A percentile compares a stretch with the other conserved stretches of the same genome.
Evolutionary conservation across 2,888 invertebrate genomes (phyloP).

Genomic region (Choreutis nemorana): DNA sequence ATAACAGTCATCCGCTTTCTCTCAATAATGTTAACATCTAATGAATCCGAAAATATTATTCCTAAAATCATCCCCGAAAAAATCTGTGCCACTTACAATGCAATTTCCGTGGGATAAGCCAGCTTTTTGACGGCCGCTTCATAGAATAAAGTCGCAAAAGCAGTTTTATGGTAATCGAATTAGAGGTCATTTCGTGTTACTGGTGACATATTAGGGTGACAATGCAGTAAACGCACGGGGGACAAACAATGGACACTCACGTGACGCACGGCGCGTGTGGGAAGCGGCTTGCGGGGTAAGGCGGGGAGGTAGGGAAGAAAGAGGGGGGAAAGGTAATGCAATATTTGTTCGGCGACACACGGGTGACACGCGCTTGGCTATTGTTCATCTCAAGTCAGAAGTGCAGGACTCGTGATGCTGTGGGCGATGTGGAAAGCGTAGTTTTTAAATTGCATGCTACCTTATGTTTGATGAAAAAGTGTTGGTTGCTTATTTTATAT

Average conservation of each 20-base stretch:
- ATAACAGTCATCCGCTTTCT: no score
- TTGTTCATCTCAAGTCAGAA: conserved; percentile 45
- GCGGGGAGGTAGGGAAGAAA: conserved; percentile 10
- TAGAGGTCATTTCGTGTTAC: no score
- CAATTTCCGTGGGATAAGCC: conserved; percentile 42
- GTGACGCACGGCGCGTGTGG: conserved; percentile 23
- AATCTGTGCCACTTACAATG: conserved; percentile 35
- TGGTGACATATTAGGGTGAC: no score
- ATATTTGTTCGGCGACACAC: conserved; percentile 62
- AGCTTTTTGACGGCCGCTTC: no score
- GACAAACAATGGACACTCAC: conserved; percentile 32
- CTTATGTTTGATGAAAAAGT: no score
- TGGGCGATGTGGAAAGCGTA: no score
- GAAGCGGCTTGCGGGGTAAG: conserved; percentile 16
- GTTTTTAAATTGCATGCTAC: no score
- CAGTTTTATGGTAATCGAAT: no score
- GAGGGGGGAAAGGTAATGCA: conserved; percentile 36
- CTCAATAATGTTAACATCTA: no score
- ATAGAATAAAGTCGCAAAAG: no score
- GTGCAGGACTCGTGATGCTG: conserved; percentile 22
- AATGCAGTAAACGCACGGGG: conserved; percentile 27
- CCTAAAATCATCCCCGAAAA: conserved; percentile 13
- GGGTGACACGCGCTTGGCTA: conserved; percentile 52
- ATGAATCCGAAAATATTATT: no score
- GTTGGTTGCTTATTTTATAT: no score